These are phyloP conservation scores for Megaleporinus macrocephalus DNA, from an alignment of 2,113 vertebrate genomes.

Conservation along the genomic window DNA sequence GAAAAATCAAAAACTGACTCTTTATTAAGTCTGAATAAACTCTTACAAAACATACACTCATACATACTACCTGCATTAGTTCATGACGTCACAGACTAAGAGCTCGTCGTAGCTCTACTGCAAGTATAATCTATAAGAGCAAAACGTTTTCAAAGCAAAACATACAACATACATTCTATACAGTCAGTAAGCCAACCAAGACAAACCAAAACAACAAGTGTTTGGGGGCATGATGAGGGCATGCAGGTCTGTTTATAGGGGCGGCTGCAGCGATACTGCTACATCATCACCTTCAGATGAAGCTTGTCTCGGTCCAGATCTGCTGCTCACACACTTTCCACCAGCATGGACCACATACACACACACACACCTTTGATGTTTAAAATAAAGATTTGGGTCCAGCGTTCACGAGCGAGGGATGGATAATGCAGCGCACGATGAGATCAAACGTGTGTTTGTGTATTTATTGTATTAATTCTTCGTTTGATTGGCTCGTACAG, in stretches of 20 bases:
- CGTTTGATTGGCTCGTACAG: background rate
- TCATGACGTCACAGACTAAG: too few species aligned
- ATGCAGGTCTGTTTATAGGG: constrained; percentile 27
- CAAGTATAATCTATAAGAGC: too few species aligned
- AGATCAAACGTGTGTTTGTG: too few species aligned
- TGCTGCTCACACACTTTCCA: constrained; percentile 54
- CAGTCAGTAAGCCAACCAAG: background rate
- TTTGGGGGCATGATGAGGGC: background rate
- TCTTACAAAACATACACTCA: too few species aligned
- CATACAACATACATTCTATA: background rate
- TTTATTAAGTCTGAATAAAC: too few species aligned
- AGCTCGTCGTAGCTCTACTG: too few species aligned
- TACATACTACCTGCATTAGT: too few species aligned
- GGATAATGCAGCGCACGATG: background rate
- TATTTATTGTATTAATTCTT: background rate
- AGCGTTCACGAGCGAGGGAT: background rate
- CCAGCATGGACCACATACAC: background rate
- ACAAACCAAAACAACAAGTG: background rate
- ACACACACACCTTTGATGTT: background rate
- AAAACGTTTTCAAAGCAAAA: too few species aligned
- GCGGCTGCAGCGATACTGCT: constrained; percentile 18
- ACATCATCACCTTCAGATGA: constrained; percentile 29
- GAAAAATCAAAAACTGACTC: too few species aligned
- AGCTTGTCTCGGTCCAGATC: constrained; percentile 44
- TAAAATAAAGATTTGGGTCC: background rate